These are phyloP conservation scores for Enoplosus armatus DNA, from an alignment of 2,797 vertebrate species.

Conservation along the genomic window DNA sequence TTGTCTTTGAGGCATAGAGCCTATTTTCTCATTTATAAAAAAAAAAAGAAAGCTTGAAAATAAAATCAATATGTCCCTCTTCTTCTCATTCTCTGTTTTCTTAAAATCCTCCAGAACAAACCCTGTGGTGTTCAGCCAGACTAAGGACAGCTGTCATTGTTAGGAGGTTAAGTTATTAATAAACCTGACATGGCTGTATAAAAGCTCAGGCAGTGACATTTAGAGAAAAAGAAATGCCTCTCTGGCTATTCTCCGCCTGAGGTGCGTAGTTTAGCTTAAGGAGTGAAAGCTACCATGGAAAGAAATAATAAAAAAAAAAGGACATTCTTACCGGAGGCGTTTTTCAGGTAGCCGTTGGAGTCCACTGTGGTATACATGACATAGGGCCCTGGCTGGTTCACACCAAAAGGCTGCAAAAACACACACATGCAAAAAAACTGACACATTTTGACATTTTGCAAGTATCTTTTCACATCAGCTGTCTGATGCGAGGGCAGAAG, in stretches of 20 bases:
- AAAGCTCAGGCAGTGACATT: slow-evolving; percentile 19
- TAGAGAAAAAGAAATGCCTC: slow-evolving; percentile 15
- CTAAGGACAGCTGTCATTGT: slow-evolving; percentile 47
- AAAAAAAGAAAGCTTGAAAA: slow-evolving; percentile 20
- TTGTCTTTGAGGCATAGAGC: slow-evolving; percentile 40
- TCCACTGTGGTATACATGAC: slow-evolving; percentile 97
- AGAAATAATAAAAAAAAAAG: slow-evolving; percentile 7
- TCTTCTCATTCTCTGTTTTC: slow-evolving; percentile 32
- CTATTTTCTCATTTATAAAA: slow-evolving; percentile 41
- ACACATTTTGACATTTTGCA: slow-evolving; percentile 29
- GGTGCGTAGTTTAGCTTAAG: too few relatives aligned
- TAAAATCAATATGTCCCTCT: slow-evolving; percentile 53
- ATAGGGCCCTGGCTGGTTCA: slow-evolving; percentile 98
- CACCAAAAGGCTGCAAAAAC: slow-evolving; percentile 92
- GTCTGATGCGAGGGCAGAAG: slow-evolving; percentile 21
- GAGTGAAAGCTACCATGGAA: too few relatives aligned
- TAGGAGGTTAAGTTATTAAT: slow-evolving; percentile 47
- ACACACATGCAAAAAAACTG: slow-evolving; percentile 14
- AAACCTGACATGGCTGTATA: slow-evolving; percentile 14
- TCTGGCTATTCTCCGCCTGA: slow-evolving; percentile 2
- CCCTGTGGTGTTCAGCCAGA: slow-evolving; percentile 28
- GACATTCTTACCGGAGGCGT: slow-evolving; percentile 94
- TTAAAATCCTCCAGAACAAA: slow-evolving; percentile 36
- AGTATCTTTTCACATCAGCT: slow-evolving; percentile 37
- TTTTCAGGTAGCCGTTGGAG: slow-evolving; percentile 95